Evolutionary conservation across 2,797 vertebrate genomes (phyloP), one percentile per base, ranked within the genome.

Genomic region (Alcedo quadribrachys): DNA sequence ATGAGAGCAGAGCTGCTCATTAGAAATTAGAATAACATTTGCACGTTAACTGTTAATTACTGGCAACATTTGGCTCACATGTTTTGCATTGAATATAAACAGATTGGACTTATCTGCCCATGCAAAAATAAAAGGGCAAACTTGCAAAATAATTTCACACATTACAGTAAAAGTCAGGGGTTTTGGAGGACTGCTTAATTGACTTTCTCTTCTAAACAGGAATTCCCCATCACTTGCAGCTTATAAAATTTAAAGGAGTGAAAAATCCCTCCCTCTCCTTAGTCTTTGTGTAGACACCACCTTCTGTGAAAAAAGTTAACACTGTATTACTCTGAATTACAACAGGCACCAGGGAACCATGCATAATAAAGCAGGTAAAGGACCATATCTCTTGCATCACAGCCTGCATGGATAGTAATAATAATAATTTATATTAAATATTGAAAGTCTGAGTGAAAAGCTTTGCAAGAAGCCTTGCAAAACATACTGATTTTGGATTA

Each of bases 1-100:
- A 69, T 61, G 55, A 74, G 28, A 84, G 45, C 53, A 83, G 69
- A 91, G 40, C 19, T 80, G 27, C 20, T 88, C 9, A 30, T 80
- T 87, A 58, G 91, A 74, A 92, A 79, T 45, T 54, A 60, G 57
- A 94, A 80, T 40, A 66, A 83, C 11, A 61, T 9, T 93, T 86
- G 10, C 30, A 80, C 57, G 57, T 82, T 85, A 91, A 57, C 71
- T 61, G 18, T 69, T 92, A 89, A 82, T 84, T 90, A 82, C 40
- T 75, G 24, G 54, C 20, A 87, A n/a, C 15, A 78, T 78, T 94
- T 79, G 21, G 8, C 8, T 87, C 32, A 69, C 61, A 74, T 81
- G 4, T 69, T 91, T 85, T 76, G 22, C 22, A 30, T 13, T 68
- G 15, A 48, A 71, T 62, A 66, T 9, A 89, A 27, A 42, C 30